Conservation (phyloP, 23 tunicate species). For the Botrylloides violaceus region DNA sequence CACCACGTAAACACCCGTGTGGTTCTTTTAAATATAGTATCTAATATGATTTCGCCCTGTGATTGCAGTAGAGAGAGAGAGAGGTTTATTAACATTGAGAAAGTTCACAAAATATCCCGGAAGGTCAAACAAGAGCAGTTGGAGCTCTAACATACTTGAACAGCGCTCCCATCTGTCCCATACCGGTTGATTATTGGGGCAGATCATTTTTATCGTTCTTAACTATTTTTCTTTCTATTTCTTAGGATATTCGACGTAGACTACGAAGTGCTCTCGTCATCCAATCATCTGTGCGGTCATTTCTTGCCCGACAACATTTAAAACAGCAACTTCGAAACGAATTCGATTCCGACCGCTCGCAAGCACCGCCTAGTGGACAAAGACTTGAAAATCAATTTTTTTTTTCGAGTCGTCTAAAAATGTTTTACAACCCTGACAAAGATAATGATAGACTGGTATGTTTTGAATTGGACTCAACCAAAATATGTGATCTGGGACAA, state of each 20-base stretch:
- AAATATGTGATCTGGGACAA: too few species aligned
- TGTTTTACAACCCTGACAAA: slow-evolving; percentile 25
- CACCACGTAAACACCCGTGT: too few species aligned
- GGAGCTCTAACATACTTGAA: not conserved
- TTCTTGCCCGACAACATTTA: slow-evolving; percentile 32
- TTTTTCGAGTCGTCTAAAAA: slow-evolving; percentile 17
- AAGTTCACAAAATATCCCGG: too few species aligned
- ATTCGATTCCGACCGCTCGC: slow-evolving; percentile 23
- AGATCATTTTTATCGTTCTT: not conserved
- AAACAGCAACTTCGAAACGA: slow-evolving; percentile 27
- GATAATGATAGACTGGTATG: slow-evolving; percentile 50
- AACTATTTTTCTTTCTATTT: not conserved
- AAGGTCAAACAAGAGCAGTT: too few species aligned
- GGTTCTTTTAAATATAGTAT: too few species aligned
- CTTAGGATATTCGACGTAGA: slow-evolving; percentile 33
- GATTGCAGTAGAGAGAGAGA: too few species aligned
- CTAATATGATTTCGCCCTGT: too few species aligned
- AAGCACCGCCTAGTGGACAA: not conserved
- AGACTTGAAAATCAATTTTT: not conserved
- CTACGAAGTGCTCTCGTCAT: slow-evolving; percentile 38
- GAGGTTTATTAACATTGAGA: too few species aligned
- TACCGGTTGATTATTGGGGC: too few species aligned
- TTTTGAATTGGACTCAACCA: not conserved
- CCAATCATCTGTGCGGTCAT: slow-evolving; percentile 60
- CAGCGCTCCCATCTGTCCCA: not conserved